Evolutionary conservation across 2,888 invertebrate genomes (phyloP).

Genomic region (Unio pictorum): DNA sequence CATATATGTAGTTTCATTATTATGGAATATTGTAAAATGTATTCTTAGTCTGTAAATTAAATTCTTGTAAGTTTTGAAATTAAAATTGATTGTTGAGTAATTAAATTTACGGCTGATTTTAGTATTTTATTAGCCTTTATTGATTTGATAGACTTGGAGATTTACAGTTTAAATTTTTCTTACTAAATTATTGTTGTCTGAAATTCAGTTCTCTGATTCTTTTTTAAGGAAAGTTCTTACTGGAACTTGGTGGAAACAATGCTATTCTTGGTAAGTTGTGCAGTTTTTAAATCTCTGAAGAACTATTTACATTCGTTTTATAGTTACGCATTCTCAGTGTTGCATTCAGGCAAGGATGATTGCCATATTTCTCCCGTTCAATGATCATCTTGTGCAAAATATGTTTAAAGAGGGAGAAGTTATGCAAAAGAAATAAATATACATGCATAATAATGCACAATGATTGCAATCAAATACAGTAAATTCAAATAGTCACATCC

Average conservation of each 20-base stretch:
- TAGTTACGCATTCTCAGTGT: background rate
- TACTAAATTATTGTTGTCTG: background rate
- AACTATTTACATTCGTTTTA: background rate
- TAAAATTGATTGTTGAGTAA: no score
- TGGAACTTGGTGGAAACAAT: conserved; percentile 99
- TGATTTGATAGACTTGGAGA: no score
- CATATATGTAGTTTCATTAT: no score
- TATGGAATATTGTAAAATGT: no score
- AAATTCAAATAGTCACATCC: no score
- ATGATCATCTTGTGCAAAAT: background rate
- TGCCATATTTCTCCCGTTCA: background rate
- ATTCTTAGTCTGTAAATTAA: no score
- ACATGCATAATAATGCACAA: no score
- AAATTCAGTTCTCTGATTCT: conserved; percentile 4
- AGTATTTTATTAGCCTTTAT: no score
- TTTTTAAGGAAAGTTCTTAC: conserved; percentile 77
- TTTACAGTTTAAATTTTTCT: background rate
- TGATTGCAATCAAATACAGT: no score
- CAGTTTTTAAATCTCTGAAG: background rate
- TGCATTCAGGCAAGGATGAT: background rate
- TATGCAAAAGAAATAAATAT: no score
- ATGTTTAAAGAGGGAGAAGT: background rate
- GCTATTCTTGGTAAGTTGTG: conserved; percentile 80
- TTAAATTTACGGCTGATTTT: no score
- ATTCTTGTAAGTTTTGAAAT: no score